Evolutionary conservation across 1,140 invertebrate species (phyloP).

Genomic region (Varroa destructor): DNA sequence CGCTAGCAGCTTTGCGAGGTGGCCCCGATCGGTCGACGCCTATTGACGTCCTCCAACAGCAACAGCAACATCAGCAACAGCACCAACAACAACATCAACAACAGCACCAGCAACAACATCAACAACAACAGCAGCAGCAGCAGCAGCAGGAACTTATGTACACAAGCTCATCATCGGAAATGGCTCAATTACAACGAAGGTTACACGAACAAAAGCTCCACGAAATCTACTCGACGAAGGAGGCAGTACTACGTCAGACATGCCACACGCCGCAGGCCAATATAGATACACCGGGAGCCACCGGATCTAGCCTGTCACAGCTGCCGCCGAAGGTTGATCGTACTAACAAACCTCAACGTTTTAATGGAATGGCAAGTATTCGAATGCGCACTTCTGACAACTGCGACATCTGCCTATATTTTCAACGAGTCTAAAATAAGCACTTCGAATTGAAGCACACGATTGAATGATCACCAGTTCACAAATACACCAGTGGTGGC

Average conservation of each 20-base stretch:
- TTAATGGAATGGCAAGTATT: constrained; percentile 28
- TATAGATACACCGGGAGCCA: constrained; percentile 22
- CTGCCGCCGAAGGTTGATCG: constrained; percentile 67
- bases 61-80: background rate
- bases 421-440: no score
- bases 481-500: no score
- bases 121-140: background rate
- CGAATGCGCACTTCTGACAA: no score
- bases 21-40: no score
- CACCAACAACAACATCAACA: background rate
- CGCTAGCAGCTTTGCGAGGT: no score
- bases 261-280: constrained; percentile 3
- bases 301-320: constrained; percentile 47
- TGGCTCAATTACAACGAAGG: constrained; percentile 21
- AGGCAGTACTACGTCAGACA: constrained; percentile 23
- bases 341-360: constrained; percentile 53
- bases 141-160: background rate
- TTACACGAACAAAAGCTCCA: constrained; percentile 24
- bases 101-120: background rate
- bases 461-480: no score
- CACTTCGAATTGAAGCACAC: no score
- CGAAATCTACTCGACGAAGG: constrained; percentile 25
- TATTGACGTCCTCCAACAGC: background rate
- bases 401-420: no score
- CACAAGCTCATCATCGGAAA: background rate